Evolutionary conservation across 2,113 vertebrate species (phyloP).

Genomic region (Vidua macroura): DNA sequence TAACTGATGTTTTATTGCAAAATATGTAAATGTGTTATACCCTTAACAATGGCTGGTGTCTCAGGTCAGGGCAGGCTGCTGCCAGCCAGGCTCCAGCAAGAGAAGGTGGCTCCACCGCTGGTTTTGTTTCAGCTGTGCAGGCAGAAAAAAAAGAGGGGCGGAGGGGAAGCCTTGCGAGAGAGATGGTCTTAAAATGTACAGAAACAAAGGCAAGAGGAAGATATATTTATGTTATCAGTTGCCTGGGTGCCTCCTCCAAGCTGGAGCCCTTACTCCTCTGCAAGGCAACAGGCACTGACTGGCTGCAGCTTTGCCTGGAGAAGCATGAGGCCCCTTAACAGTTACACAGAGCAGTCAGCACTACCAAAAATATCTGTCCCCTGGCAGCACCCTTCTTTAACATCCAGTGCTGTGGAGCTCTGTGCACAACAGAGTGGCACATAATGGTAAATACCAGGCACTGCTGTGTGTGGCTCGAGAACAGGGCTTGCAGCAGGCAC

Average conservation of each 20-base stretch:
- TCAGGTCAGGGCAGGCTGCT: conserved; percentile 80
- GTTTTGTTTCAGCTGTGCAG: conserved; percentile 68
- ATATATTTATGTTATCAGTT: conserved; percentile 42
- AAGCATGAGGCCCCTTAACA: background rate
- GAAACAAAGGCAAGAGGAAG: conserved; percentile 66
- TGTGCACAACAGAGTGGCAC: background rate
- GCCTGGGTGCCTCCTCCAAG: background rate
- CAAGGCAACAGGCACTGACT: background rate
- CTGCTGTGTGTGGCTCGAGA: background rate
- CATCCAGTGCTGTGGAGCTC: conserved; percentile 39
- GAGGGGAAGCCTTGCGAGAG: conserved; percentile 52
- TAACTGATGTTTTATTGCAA: conserved; percentile 91
- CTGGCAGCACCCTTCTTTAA: background rate
- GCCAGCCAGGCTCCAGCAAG: conserved; percentile 74
- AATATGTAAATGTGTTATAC: conserved; percentile 87
- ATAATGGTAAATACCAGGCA: conserved; percentile 42
- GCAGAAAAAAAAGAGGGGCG: conserved; percentile 50
- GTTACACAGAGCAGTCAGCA: background rate
- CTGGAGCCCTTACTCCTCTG: background rate
- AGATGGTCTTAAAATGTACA: conserved; percentile 66
- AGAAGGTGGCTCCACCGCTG: conserved; percentile 71
- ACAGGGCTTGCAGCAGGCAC: background rate
- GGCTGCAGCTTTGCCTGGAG: background rate
- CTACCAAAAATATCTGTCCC: background rate
- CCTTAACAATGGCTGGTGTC: conserved; percentile 85